phyloP scores from a whole-genome alignment of 1,140 invertebrate species.

The Habropoda laboriosa region DNA sequence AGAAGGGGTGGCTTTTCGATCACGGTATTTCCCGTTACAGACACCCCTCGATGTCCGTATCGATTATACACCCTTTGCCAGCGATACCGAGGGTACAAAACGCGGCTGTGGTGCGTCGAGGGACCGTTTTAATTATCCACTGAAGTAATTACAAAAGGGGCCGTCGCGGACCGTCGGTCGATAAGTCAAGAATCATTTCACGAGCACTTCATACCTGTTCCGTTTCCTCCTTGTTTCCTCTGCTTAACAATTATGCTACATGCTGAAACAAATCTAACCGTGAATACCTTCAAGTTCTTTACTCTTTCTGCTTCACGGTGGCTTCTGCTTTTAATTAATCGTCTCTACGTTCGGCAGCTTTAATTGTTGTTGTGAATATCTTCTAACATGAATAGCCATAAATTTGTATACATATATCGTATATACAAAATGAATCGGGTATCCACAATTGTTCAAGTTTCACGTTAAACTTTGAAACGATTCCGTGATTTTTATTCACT shows the following conservation, averaged over 20 bases:
- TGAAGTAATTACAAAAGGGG: constrained; percentile 73
- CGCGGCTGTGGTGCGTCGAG: constrained; percentile 63
- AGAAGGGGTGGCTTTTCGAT: constrained; percentile 43
- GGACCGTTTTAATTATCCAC: constrained; percentile 74
- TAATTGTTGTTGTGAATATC: background rate
- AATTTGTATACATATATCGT: too few relatives aligned
- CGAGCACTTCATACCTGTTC: background rate
- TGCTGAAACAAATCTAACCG: background rate
- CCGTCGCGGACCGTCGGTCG: constrained; percentile 47
- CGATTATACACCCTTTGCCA: constrained; percentile 76
- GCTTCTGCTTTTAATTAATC: constrained; percentile 5
- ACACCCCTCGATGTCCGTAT: constrained; percentile 76
- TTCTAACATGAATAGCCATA: too few relatives aligned
- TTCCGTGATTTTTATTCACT: too few relatives aligned
- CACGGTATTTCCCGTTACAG: constrained; percentile 73
- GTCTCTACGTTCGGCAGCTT: background rate
- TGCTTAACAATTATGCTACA: too few relatives aligned
- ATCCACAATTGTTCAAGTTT: too few relatives aligned
- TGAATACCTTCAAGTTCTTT: constrained; percentile 13
- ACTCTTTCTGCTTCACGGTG: background rate
- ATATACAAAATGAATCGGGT: too few relatives aligned
- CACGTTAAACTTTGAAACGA: too few relatives aligned
- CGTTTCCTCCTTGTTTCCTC: background rate
- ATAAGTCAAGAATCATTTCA: constrained; percentile 60
- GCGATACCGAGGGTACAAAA: constrained; percentile 35